Evolutionary conservation across 2,797 vertebrate genomes (phyloP).

Genomic region (Gobio occitaniae): DNA sequence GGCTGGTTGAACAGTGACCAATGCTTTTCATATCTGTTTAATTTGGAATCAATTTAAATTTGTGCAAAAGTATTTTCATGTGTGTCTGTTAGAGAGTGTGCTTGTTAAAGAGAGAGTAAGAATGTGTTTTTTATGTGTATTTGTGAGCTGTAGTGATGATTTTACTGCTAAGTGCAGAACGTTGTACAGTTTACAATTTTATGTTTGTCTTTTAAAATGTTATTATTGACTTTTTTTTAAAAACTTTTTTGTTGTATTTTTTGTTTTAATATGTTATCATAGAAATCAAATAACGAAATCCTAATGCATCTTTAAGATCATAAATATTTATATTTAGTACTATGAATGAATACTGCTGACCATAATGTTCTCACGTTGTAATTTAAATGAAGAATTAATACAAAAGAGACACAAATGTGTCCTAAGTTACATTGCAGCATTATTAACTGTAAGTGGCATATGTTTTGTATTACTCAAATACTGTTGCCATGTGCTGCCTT

Average conservation of each 20-base stretch:
- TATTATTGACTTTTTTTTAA: background rate
- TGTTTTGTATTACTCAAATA: slow-evolving; percentile 60
- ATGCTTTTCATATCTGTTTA: slow-evolving; percentile 41
- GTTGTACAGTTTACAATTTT: background rate
- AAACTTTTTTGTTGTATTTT: background rate
- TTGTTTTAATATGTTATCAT: background rate
- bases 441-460: slow-evolving; percentile 59
- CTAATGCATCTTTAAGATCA: slow-evolving; percentile 9
- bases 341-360: background rate
- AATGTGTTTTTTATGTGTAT: slow-evolving; percentile 21
- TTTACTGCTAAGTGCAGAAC: slow-evolving; percentile 20
- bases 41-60: slow-evolving; percentile 22
- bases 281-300: background rate
- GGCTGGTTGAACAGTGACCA: slow-evolving; percentile 84
- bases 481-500: slow-evolving; percentile 59
- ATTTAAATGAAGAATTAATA: too few species aligned
- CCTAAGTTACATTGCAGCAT: background rate
- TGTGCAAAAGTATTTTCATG: slow-evolving; percentile 44
- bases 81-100: slow-evolving; percentile 28
- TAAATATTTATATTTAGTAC: slow-evolving; percentile 26
- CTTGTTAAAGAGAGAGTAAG: background rate
- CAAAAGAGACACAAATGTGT: slow-evolving; percentile 5
- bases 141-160: slow-evolving; percentile 31
- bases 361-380: background rate
- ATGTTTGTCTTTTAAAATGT: background rate